Evolutionary conservation across 2,797 vertebrate genomes (phyloP), one percentile per base, ranked within the genome.

Genomic region (Botia almorhae): DNA sequence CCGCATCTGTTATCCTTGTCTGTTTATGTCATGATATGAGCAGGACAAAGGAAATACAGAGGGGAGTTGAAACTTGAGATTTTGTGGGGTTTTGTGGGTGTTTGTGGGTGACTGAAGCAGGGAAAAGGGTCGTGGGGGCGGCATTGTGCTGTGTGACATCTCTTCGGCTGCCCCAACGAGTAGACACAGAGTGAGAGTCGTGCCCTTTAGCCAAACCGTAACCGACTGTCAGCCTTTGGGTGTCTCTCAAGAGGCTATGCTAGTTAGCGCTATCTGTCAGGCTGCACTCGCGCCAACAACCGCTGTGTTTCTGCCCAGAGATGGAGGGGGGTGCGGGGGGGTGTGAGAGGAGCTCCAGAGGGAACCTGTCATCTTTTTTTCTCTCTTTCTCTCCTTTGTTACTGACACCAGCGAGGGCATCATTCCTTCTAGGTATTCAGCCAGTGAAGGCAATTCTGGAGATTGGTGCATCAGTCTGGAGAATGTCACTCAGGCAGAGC

Each of bases 261-360:
- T 93, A 87, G 84, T 92, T 94, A 93, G 91, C 90, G 85, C 87
- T 89, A 87, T 79, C 87, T 93, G 94, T 93, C 93, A 93, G 88
- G 69, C 53, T 80, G 82, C 88, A 80, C 61, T 82, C 87, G 88
- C 69, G 83, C 89, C 89, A 92, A 90, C 88, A 87, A 89, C 86
- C 87, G 85, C 48, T 1, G 87, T 86, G 87, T 86, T 90, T 86
- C 78, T 86, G 85, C 85, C 89, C 82, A 84, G 88, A 70, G 89
- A 90, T 82, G 84, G 74, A 88, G 92, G 82, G 83, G 67, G 55
- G 19, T n/a, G n/a, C n/a, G n/a, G n/a, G 33, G 61, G 29, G 29
- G 29, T 1, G 29, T 29, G 23, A 64, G 33, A 11, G 61, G 43
- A 64, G 69, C 91, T 87, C 88, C 81, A 91, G 88, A 89, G 90